Conservation (phyloP, 2,797 vertebrate species). For the Clangula hyemalis region DNA sequence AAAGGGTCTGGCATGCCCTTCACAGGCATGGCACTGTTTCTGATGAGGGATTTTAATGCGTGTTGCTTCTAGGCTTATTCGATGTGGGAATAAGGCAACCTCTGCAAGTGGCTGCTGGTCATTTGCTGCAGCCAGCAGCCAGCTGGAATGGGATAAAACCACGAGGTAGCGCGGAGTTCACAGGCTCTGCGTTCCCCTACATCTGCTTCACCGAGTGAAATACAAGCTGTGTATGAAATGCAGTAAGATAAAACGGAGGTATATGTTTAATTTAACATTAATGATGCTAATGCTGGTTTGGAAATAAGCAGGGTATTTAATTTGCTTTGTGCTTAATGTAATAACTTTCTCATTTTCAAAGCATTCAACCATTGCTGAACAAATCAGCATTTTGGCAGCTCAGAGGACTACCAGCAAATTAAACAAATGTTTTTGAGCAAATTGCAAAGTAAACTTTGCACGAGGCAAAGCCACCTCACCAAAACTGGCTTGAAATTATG, state of each 20-base stretch:
- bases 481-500: background rate
- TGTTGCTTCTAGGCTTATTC: rapidly evolving
- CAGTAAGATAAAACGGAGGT: background rate
- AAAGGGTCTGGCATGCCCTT: background rate
- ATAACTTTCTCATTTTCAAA: background rate
- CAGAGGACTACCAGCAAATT: background rate
- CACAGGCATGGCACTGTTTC: rapidly evolving
- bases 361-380: background rate
- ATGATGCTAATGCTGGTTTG: background rate
- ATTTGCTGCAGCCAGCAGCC: rapidly evolving
- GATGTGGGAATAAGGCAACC: background rate
- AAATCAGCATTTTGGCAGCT: background rate
- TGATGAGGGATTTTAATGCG: background rate
- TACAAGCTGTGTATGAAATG: background rate
- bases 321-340: background rate
- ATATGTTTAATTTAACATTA: background rate
- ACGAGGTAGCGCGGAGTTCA: background rate
- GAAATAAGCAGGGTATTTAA: background rate
- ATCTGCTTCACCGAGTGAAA: background rate
- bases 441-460: background rate
- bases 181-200: background rate
- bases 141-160: background rate
- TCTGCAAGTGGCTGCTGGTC: background rate
- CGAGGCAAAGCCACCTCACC: background rate
- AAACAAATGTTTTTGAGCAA: background rate